Conservation (phyloP, 23 tunicate genomes). For the Ciona savignyi region DNA sequence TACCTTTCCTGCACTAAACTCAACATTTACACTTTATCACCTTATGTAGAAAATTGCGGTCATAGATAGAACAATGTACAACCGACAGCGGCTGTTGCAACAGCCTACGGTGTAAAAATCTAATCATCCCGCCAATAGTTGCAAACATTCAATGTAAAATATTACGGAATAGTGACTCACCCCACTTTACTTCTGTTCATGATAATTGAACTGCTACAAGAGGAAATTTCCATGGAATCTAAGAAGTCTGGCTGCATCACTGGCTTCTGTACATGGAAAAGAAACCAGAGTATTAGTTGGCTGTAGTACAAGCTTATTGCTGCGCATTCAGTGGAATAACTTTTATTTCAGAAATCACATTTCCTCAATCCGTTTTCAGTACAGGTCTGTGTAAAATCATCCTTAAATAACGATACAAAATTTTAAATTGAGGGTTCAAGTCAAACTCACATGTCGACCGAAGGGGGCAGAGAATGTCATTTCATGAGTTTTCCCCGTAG, state of each 20-base stretch:
- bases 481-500: background rate
- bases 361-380: slow-evolving; percentile 4
- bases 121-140: slow-evolving; percentile 31
- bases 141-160: background rate
- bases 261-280: background rate
- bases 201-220: background rate
- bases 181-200: slow-evolving; percentile 20
- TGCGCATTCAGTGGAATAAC: background rate
- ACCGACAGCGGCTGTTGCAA: background rate
- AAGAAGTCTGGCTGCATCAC: slow-evolving; percentile 14
- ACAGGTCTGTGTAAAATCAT: slow-evolving; percentile 17
- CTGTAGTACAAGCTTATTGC: background rate
- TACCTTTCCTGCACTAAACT: background rate
- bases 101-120: background rate
- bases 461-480: background rate
- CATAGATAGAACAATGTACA: slow-evolving; percentile 29
- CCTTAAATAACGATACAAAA: background rate
- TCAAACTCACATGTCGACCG: background rate
- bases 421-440: too few relatives aligned
- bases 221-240: background rate
- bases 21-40: background rate
- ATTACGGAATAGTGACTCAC: slow-evolving; percentile 40
- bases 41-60: background rate
- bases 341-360: background rate
- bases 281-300: background rate